Base-by-base conservation (phyloP, 2,888 invertebrate genomes). In the Pterostichus niger region DNA sequence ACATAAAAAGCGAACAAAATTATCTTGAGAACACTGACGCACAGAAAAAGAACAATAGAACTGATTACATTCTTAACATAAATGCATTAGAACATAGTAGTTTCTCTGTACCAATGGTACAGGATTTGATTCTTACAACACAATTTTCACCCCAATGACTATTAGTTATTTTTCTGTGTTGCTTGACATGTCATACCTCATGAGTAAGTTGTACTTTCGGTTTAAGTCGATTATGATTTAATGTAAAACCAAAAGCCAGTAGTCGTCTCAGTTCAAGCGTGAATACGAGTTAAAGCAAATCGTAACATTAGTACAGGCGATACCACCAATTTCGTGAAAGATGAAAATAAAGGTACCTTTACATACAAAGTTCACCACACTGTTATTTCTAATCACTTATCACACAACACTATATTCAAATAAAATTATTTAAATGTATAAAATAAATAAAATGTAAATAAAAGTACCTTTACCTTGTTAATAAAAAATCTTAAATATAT, bases 251-350 rank as follows among this genome's bases (percentile, higher is more conserved):
- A 83, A 82, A 76, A 83, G 77, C 64, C 77, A 40, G 83, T 15
- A 68, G 83, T 83, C 49, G 52, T 83, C 83, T 83, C 77, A 76
- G 68, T 68, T 83, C 71, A 83, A 77, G 83, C 83, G 61, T 83
- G 83, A 83, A 83, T 83, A n/a, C 83, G 83, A 83, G 83, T 83
- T 77, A 83, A 83, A 83, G 83, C 83, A 83, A 83, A 83, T 68
- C 83, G 83, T 83, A 83, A 83, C 83, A 83, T 83, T 83, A 83
- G 83, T 83, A 83, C 83, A 83, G 83, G 83, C 64, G 83, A 76
- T 64, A 83, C 83, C 64, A 83, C 83, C 83, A 83, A 77, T 83
- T 83, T 83, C 83, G 83, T 83, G 59, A 83, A 83, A 52, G 83
- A 83, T 77, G 83, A 83, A 83, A 83, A 83, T 83, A 83, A 83